Evolutionary conservation across 1,140 invertebrate species (phyloP), one percentile per base, ranked within the genome.

Genomic region (Papilio aristodemus): DNA sequence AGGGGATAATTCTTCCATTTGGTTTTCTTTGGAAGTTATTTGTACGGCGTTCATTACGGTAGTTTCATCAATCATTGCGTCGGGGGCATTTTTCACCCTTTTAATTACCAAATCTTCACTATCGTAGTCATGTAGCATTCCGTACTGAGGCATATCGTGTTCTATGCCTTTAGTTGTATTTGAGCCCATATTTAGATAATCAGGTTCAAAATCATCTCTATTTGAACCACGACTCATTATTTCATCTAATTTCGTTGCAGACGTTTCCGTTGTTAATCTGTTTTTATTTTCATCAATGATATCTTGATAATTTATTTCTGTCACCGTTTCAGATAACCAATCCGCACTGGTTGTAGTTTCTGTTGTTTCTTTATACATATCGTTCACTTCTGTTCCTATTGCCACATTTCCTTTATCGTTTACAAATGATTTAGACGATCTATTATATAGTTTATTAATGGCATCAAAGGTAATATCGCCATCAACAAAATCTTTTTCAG

Each of bases 201-300:
- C 89, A 6, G 89, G 85, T 71, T 86, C 87, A 71, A 89, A 87
- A 75, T 91, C 87, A 60, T 88, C 83, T 73, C 86, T 89, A 9
- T 69, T 72, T 19, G 72, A 25, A n/a, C 77, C 84, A 50, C 67
- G 72, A 58, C 69, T 80, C 59, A 88, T 84, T 62, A 88, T 76
- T 71, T 85, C 83, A 37, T 90, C 82, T 63, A 84, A 66, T 79
- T 84, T 87, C 25, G 46, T 71, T 22, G 73, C n/a, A 36, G 72
- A 39, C 32, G 70, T 32, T 72, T 85, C 83, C 2, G 86, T 88
- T 27, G 80, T 81, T 68, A 79, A 71, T 41, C 63, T 69, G 59
- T 78, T 80, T 60, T 78, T 71, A 37, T 76, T 79, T 66, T 84
- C 81, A 50, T 85, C 85, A 58, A 83, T 80, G 54, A 73, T 64